Percentiles rank a stretch among this genome's conserved stretches.
phyloP scores from a whole-genome alignment of 2,113 vertebrate genomes.

The Misgurnus mizolepis region DNA sequence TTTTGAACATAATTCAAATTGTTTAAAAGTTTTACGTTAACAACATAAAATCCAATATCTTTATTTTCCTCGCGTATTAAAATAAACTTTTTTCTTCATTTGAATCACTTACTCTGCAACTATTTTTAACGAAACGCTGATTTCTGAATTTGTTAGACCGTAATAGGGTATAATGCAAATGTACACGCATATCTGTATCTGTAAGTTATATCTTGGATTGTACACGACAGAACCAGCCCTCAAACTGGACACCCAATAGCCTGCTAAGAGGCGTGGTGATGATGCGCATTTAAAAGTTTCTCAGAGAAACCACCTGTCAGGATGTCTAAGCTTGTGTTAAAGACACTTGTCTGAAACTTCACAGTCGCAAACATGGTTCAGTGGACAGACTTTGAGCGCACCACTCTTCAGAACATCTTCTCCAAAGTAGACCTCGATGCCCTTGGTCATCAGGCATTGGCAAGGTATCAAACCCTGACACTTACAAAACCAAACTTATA shows the following conservation, averaged over 20 bases:
- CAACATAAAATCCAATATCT: too few relatives aligned
- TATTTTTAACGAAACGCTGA: too few relatives aligned
- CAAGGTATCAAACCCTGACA: constrained; percentile 54
- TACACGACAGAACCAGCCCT: neutral
- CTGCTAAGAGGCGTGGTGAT: neutral
- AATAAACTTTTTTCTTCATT: too few relatives aligned
- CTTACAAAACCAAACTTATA: constrained; percentile 50
- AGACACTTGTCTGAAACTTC: constrained; percentile 4
- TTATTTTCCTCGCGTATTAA: too few relatives aligned
- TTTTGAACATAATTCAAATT: too few relatives aligned
- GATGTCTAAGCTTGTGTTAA: neutral
- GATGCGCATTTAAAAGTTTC: constrained; percentile 9
- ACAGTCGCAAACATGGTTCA: constrained; percentile 60
- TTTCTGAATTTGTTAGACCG: too few relatives aligned
- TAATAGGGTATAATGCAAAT: too few relatives aligned
- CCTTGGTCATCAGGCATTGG: constrained; percentile 56
- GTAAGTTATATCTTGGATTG: neutral
- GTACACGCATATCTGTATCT: too few relatives aligned
- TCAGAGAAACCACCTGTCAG: neutral
- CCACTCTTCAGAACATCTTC: constrained; percentile 51
- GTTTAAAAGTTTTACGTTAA: too few relatives aligned
- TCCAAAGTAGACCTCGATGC: constrained; percentile 53
- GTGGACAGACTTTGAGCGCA: constrained; percentile 65
- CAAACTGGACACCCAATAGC: too few relatives aligned
- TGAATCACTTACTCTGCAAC: too few relatives aligned